Base-by-base conservation (phyloP, 2,113 vertebrate genomes). In the Empidonax traillii region DNA sequence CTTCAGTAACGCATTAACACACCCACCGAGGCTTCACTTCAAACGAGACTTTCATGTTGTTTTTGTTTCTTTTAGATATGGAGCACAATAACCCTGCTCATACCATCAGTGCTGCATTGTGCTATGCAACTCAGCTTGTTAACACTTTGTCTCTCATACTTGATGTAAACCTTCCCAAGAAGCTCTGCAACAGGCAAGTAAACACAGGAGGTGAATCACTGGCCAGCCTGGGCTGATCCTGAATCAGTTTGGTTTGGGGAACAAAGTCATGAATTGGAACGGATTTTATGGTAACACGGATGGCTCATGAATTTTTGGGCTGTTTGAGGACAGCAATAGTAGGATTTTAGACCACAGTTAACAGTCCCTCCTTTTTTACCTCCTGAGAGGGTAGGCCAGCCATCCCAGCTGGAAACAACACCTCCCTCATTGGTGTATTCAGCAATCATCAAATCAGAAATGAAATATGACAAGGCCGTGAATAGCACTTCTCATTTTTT, bases 131-230 rank as follows among this genome's bases (percentile, higher is more conserved):
- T 8, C 99, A 99, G 97, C 98, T 99, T 1, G 97, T 98, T 97
- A 99, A 98, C 97, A 99, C 99, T 93, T 94, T 99, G 93, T 99
- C 99, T 63, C 99, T 99, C 93, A 99, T 99, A 94, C 98, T 99
- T 65, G 98, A 99, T 52, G 97, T 99, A 49, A 99, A 99, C 97
- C 98, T 99, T 86, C 99, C 99, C 89, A 99, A 99, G 97, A 99
- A 99, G 94, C 98, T 99, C 88, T 99, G 98, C 96, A 99, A 99
- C 98, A 99, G 99, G 99, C 98, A 97, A 98, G 97, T 95, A 33
- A 68, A 92, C 12, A 21, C 65, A 20, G 8, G 15, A 56, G 49
- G 39, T n/a, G 30, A 61, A 74, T 59, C 44, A 6, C 30, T 18
- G 81, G 16, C 55, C 43, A 8, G 25, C 76, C 83, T 31, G 56